Base-by-base conservation (phyloP, 1,140 invertebrate genomes). In the Maconellicoccus hirsutus region DNA sequence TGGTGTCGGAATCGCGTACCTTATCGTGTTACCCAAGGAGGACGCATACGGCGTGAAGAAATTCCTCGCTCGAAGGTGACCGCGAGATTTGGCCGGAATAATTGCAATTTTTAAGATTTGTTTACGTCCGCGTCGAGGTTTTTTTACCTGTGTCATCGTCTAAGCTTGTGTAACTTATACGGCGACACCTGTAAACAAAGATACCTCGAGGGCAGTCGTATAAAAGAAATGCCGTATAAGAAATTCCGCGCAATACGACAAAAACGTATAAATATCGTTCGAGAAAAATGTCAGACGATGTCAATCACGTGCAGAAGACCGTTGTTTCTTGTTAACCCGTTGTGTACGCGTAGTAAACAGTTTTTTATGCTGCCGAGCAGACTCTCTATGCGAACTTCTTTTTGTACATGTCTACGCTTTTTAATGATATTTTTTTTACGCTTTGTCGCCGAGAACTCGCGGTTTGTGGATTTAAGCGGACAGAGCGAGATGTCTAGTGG, bases 111-210 rank as follows among this genome's bases (percentile, higher is more conserved):
- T 52, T 52, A 19, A 52, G 42, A 52, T 52, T 52, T 52, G 42
- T 52, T 52, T 52, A 19, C 42, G 42, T 52, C n/a, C 6, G n/a
- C 6, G n/a, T 52, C 6, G 2, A 6, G 6, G n/a, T 16, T 19
- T 52, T 52, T 52, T 2, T 3, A 8, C 12, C 29, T 33, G 29
- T 33, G 29, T 52, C 42, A 19, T 52, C 12, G 42, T 52, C 42
- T 52, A 33, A n/a, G n/a, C n/a, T 38, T 38, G 6, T 52, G 42
- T 52, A 52, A 6, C 6, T 3, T 52, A 16, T 52, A 52, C 42
- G 42, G 42, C 42, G 42, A 52, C 42, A 52, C 42, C 42, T 52
- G 42, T 52, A 52, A 52, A 52, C 42, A 52, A 52, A 52, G 42
- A 52, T 52, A 14, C 12, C 42, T 19, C 3, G 42, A 6, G 16